Base-by-base conservation (phyloP, 1,140 invertebrate species). In the Caenorhabditis elegans region DNA sequence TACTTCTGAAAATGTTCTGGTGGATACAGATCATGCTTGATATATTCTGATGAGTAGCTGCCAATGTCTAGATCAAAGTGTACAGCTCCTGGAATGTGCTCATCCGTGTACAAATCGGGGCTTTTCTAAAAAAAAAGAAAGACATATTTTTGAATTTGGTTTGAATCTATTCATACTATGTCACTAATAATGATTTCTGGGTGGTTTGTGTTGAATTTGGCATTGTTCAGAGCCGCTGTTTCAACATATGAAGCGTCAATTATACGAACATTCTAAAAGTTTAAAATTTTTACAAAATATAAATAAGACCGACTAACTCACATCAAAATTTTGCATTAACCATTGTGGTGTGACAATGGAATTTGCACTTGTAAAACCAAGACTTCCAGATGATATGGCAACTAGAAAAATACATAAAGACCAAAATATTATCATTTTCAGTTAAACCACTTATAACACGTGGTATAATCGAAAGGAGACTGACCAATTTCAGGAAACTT, bases 1-100 rank as follows among this genome's bases (percentile, higher is more conserved):
- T 88, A 88, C 43, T 87, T 26, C 49, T 88, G 80, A 49, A 88
- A 88, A 0, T 86, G n/a, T 22, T 83, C 85, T 26, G 87, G 87
- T n/a, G 84, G 79, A 60, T 88, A 88, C 28, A 86, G 48, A 34
- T 85, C 47, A 51, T 89, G 88, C 26, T 76, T 87, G 78, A 80
- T 60, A 80, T 65, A 80, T 46, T 70, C 76, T 55, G 19, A 60
- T 17, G 86, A 84, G 76, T 82, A 88, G 49, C 83, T 78, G 17
- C 84, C 87, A 2, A 76, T 36, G 39, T 85, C 83, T 4, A 88
- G 43, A 34, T 86, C 60, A 31, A 87, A 85, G 43, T 84, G 84
- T 5, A 77, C 60, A 24, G 86, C 48, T 26, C 51, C 65, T 15
- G 86, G 87, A 46, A 87, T 86, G 47, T 88, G 86, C 24, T 82